Evolutionary conservation across 2,113 vertebrate species (phyloP).

Genomic region (Aspiorhynchus laticeps): DNA sequence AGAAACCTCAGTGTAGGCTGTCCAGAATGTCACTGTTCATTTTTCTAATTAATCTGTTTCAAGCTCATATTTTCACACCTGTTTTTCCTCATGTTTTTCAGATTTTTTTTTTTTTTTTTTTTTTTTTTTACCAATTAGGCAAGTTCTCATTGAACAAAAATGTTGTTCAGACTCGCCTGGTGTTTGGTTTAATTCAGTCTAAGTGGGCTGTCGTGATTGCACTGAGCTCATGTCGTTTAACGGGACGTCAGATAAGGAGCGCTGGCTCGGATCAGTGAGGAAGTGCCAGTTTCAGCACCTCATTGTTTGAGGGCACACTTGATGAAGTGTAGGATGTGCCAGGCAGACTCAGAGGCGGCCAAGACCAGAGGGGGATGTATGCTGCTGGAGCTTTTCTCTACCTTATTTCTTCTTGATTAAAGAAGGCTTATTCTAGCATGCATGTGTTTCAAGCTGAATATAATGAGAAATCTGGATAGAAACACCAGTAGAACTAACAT

Average conservation of each 20-base stretch:
- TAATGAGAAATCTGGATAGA: background rate
- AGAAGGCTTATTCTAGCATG: background rate
- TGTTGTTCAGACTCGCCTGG: background rate
- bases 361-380: background rate
- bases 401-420: background rate
- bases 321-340: background rate
- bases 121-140: background rate
- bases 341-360: constrained; percentile 4
- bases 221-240: constrained; percentile 48
- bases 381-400: background rate
- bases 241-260: constrained; percentile 25
- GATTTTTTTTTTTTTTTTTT: background rate
- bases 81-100: background rate
- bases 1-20: background rate
- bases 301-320: constrained; percentile 16
- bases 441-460: background rate
- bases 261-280: constrained; percentile 20
- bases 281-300: constrained; percentile 40
- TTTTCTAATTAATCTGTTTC: background rate
- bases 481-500: background rate
- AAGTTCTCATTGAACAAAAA: constrained; percentile 3
- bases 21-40: background rate
- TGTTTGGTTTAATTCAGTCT: background rate
- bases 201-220: background rate
- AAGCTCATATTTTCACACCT: background rate